Conservation (phyloP, 2,113 vertebrate species). For the Cololabis saira region DNA sequence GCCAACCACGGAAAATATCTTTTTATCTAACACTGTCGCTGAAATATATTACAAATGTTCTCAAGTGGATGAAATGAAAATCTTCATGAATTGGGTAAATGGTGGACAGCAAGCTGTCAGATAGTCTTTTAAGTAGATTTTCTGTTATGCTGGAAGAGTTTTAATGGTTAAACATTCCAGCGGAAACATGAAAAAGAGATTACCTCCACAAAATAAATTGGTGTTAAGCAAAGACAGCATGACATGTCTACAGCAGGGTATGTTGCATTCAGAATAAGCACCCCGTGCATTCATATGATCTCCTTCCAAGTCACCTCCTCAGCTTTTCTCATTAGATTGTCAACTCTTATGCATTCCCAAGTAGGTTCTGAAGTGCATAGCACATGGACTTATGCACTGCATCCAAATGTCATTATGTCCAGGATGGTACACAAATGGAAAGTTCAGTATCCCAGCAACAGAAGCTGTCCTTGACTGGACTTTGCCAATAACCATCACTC, state of each 20-base stretch:
- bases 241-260: slow-evolving; percentile 45
- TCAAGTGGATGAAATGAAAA: no score
- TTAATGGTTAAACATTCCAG: slow-evolving; percentile 48
- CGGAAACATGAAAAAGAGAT: slow-evolving; percentile 49
- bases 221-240: slow-evolving; percentile 63
- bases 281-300: slow-evolving; percentile 64
- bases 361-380: slow-evolving; percentile 71
- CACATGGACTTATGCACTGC: slow-evolving; percentile 58
- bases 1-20: no score
- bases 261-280: slow-evolving; percentile 58
- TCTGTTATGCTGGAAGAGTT: slow-evolving; percentile 30
- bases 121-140: slow-evolving; percentile 23
- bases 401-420: slow-evolving; percentile 67
- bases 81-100: slow-evolving; percentile 3
- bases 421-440: slow-evolving; percentile 55
- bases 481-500: slow-evolving; percentile 28
- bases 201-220: slow-evolving; percentile 41
- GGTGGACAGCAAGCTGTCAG: slow-evolving; percentile 24
- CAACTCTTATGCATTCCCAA: slow-evolving; percentile 56
- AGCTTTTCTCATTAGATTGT: slow-evolving; percentile 71
- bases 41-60: no score
- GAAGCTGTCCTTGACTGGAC: slow-evolving; percentile 46
- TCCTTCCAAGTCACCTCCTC: slow-evolving; percentile 51
- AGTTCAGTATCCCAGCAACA: slow-evolving; percentile 78
- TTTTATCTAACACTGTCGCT: no score